Conservation (phyloP, 2,113 vertebrate species). For the Deroptyus accipitrinus region DNA sequence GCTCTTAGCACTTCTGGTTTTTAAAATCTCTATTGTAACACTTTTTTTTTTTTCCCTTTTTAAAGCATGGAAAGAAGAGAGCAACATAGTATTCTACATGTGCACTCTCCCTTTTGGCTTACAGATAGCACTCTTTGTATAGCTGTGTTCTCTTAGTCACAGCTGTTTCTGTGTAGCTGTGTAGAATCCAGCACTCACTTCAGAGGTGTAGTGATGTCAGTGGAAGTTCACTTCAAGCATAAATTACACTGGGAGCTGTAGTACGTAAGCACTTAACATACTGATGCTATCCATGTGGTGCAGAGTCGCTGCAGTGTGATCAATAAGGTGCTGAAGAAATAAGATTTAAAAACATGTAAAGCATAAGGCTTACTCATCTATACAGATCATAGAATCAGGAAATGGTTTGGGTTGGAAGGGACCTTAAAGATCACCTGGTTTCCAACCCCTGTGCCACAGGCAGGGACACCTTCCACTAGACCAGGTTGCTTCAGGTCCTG, state of each 20-base stretch:
- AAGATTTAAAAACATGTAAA: not conserved
- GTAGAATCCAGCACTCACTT: not conserved
- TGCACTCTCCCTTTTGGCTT: not conserved
- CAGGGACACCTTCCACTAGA: not conserved
- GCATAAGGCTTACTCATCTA: not conserved
- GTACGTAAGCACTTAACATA: not conserved
- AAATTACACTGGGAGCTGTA: not conserved
- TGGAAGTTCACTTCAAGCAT: not conserved
- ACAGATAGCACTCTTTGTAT: not conserved
- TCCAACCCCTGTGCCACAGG: not conserved
- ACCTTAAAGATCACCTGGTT: not conserved
- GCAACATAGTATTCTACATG: rapidly evolving
- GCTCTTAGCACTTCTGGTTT: not conserved
- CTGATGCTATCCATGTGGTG: not conserved
- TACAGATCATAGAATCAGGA: not conserved
- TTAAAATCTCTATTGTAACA: not conserved
- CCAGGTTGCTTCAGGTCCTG: not conserved
- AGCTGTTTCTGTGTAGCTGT: not conserved
- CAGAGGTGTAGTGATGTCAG: not conserved
- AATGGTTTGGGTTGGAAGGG: not conserved
- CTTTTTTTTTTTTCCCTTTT: not conserved
- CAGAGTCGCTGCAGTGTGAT: not conserved
- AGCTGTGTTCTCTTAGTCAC: not conserved
- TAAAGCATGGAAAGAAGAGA: not conserved
- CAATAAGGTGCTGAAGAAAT: not conserved